phyloP scores from a whole-genome alignment of 1,140 invertebrate species.

The Pogonomyrmex californicus region DNA sequence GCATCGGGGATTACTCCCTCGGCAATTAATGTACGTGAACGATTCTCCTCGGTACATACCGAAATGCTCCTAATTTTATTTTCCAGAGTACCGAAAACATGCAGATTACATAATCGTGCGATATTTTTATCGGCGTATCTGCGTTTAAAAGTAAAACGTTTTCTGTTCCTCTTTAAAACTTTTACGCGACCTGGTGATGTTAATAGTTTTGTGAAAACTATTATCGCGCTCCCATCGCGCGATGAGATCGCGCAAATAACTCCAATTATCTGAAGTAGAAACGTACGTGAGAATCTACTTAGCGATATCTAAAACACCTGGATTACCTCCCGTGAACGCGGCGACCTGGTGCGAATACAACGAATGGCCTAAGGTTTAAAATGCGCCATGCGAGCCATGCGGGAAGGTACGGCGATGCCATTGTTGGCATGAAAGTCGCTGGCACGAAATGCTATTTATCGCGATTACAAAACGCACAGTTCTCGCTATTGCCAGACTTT shows the following conservation, averaged over 20 bases:
- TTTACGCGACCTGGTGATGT: neutral
- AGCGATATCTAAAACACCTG: constrained; percentile 49
- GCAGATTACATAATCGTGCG: no score
- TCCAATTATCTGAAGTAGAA: constrained; percentile 48
- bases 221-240: constrained; percentile 26
- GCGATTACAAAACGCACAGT: constrained; percentile 58
- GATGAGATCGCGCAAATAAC: constrained; percentile 46
- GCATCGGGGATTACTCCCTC: constrained; percentile 24
- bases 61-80: constrained; percentile 40
- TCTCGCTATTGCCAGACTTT: constrained; percentile 21
- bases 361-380: constrained; percentile 63
- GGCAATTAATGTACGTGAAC: constrained; percentile 49
- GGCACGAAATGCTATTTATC: constrained; percentile 32
- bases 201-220: constrained; percentile 25
- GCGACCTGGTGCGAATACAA: neutral
- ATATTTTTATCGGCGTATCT: neutral
- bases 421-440: constrained; percentile 47
- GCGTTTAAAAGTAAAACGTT: neutral
- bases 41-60: constrained; percentile 46
- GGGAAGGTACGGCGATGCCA: constrained; percentile 33
- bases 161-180: neutral
- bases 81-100: neutral
- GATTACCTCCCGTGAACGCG: constrained; percentile 25
- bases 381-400: constrained; percentile 11
- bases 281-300: constrained; percentile 57